Conservation (phyloP, 2,797 vertebrate genomes). For the Karalla daura region DNA sequence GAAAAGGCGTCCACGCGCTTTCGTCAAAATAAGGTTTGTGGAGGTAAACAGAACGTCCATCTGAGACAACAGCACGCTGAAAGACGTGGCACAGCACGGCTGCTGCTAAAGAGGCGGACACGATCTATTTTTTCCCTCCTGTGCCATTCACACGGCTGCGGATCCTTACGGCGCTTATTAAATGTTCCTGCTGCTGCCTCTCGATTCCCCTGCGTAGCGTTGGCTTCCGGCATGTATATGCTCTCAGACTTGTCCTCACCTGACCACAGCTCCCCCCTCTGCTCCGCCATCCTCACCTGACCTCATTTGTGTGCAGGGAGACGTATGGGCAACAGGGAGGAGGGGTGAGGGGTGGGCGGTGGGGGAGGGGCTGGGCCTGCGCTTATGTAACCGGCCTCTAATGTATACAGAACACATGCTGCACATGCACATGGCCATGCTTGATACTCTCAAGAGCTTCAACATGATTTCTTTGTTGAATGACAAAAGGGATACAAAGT, state of each 20-base stretch:
- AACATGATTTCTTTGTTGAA: conserved; percentile 9
- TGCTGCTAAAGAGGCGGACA: conserved; percentile 8
- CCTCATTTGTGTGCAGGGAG: conserved; percentile 67
- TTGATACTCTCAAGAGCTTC: conserved; percentile 23
- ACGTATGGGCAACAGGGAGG: conserved; percentile 54
- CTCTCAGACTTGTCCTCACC: conserved; percentile 71
- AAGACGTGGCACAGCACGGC: conserved; percentile 7
- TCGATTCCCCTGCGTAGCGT: conserved; percentile 6
- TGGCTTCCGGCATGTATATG: conserved; percentile 32
- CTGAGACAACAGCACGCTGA: not conserved
- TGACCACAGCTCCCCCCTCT: conserved; percentile 65
- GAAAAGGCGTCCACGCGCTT: not conserved
- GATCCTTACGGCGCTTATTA: conserved; percentile 35
- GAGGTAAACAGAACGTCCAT: conserved; percentile 17
- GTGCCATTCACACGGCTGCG: conserved; percentile 4
- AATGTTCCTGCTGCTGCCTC: not conserved
- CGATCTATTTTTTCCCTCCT: conserved; percentile 27
- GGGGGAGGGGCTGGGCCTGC: conserved; percentile 33
- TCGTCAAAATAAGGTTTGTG: not conserved
- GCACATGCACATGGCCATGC: conserved; percentile 20
- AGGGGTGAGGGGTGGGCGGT: conserved; percentile 24
- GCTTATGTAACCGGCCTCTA: conserved; percentile 77
- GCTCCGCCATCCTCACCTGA: conserved; percentile 78
- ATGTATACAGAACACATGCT: conserved; percentile 66
- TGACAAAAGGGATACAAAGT: conserved; percentile 12